Percentiles rank a stretch among this genome's conserved stretches.
phyloP scores from a whole-genome alignment of 2,113 vertebrate species.

The Anolis carolinensis region DNA sequence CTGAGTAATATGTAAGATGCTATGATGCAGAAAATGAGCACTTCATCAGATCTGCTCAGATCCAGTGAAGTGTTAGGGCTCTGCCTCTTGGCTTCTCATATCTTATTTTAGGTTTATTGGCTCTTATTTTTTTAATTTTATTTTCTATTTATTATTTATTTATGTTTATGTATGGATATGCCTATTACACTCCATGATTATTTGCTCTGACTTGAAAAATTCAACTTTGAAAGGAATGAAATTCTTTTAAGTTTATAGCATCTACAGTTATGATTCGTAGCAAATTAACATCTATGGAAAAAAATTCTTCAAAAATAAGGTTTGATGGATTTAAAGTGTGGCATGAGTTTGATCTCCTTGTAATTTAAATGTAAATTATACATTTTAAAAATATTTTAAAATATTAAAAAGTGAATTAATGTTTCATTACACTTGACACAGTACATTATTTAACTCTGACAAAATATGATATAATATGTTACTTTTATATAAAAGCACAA shows the following conservation, averaged over 20 bases:
- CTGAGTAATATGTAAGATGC: not conserved
- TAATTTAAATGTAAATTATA: not conserved
- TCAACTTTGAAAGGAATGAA: not conserved
- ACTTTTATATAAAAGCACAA: not conserved
- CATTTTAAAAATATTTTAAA: not conserved
- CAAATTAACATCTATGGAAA: not conserved
- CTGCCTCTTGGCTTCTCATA: not conserved
- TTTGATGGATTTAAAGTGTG: not conserved
- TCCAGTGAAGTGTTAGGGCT: not conserved
- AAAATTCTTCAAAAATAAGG: not conserved
- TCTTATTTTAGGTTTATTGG: not conserved
- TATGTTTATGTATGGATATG: not conserved
- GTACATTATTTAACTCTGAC: not conserved
- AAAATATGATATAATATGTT: not conserved
- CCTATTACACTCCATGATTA: not conserved
- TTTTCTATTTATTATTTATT: not conserved
- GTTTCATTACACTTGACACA: not conserved
- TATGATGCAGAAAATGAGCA: not conserved
- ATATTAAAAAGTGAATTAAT: not conserved
- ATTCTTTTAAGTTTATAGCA: not conserved
- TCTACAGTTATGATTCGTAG: not conserved
- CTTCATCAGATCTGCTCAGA: not conserved
- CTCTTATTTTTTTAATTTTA: not conserved
- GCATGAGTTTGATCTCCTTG: not conserved
- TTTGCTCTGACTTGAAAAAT: not conserved